Base-by-base conservation (phyloP, 2,888 invertebrate species). In the Erannis defoliaria region DNA sequence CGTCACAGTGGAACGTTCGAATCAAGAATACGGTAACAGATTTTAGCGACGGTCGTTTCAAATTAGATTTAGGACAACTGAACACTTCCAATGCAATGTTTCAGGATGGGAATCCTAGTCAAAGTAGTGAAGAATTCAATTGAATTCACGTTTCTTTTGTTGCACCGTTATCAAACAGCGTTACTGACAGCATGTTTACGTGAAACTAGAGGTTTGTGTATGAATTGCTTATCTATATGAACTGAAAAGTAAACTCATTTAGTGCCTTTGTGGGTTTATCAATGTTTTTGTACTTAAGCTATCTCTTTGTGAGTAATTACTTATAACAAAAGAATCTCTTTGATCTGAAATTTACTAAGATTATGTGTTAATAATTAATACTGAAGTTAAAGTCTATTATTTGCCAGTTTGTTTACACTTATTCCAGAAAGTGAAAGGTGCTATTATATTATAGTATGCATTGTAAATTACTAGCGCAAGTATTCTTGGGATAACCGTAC, bases 11-110 rank as follows among this genome's bases (percentile, higher is more conserved):
- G 33, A 38, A 53, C 74, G 70, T 68, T 67, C 64, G 71, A 70
- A 76, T 73, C 70, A 69, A 76, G 73, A 72, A 75, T 73, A 75
- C 71, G 59, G 70, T 67, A 67, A 71, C 68, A 70, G 61, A 68
- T 60, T 72, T 66, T 73, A 54, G 74, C 72, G 68, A 60, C 66
- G 67, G 67, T 73, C 71, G 70, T 71, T 78, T 72, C 69, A 85
- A 88, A 90, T 89, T 88, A 84, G 84, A 88, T 90, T 88, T 86
- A 80, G 81, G 76, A 77, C 74, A 82, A 81, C 78, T 82, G 84
- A 81, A 82, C 78, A 82, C 77, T 83, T 80, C 73, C 78, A 76
- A 79, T 81, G 76, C 82, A 82, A 80, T 81, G 82, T 82, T 84
- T 73, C 74, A 73, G 73, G 81, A 76, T 73, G 76, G 78, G 74